phyloP scores from a whole-genome alignment of 2,888 invertebrate species.

The Blastobasis adustella region DNA sequence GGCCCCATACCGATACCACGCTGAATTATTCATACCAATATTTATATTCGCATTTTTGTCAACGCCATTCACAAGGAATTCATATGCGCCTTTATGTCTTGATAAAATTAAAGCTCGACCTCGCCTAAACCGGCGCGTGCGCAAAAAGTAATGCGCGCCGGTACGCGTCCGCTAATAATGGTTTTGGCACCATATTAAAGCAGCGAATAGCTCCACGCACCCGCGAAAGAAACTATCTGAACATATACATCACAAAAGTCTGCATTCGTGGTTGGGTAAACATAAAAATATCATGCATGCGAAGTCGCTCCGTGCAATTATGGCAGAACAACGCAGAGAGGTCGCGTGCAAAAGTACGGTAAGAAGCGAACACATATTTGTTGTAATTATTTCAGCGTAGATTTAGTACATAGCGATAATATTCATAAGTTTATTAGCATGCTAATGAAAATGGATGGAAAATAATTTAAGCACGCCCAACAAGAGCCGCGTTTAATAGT shows the following conservation, averaged over 20 bases:
- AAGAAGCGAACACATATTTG: constrained; percentile 18
- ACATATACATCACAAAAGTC: no score
- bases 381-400: constrained; percentile 28
- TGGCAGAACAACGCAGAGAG: constrained; percentile 6
- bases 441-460: constrained; percentile 18
- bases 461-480: neutral
- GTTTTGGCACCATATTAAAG: neutral
- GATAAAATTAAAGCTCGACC: constrained; percentile 68
- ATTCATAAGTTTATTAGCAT: constrained; percentile 35
- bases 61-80: constrained; percentile 70
- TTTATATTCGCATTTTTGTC: constrained; percentile 74
- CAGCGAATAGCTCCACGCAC: no score
- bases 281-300: neutral
- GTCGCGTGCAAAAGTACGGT: constrained; percentile 21
- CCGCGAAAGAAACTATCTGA: no score
- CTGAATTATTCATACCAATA: constrained; percentile 72
- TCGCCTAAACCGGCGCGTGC: constrained; percentile 45
- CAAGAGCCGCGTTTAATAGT: neutral
- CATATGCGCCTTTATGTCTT: constrained; percentile 72
- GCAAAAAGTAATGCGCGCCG: constrained; percentile 36
- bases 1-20: constrained; percentile 69
- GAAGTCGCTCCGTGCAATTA: neutral
- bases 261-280: no score
- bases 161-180: neutral
- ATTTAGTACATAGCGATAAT: constrained; percentile 28